Percentiles rank a stretch among this genome's conserved stretches.
These are phyloP conservation scores for Podabrus alpinus DNA, from an alignment of 2,888 invertebrate genomes.

Conservation along the genomic window DNA sequence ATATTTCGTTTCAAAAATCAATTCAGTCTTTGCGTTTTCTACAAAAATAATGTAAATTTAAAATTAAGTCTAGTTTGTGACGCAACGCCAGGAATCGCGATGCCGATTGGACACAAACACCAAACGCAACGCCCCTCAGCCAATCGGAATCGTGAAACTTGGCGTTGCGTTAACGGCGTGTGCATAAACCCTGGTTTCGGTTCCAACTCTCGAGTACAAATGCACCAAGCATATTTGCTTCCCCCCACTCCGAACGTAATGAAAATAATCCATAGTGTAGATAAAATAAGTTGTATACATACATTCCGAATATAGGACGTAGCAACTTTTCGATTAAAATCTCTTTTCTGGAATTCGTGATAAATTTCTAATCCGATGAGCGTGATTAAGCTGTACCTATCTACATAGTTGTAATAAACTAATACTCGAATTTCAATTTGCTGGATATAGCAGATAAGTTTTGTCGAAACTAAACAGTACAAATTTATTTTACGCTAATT, in stretches of 20 bases:
- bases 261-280: background rate
- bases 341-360: background rate
- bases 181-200: background rate
- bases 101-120: background rate
- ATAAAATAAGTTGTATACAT: background rate
- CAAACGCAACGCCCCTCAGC: background rate
- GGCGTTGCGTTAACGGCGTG: background rate
- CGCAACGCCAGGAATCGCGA: background rate
- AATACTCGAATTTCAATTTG: background rate
- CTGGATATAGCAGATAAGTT: background rate
- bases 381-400: background rate
- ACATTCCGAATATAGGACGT: background rate
- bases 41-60: background rate
- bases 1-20: background rate
- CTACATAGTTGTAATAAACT: background rate
- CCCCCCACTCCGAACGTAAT: background rate
- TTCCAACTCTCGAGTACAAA: background rate
- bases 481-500: background rate
- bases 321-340: background rate
- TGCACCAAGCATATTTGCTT: background rate
- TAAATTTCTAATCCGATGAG: background rate
- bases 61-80: no score
- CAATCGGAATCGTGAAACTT: background rate
- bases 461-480: background rate
- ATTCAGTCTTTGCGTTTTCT: background rate